A percentile compares a stretch with the other conserved stretches of the same genome.
These are phyloP conservation scores for Oxyteleia sp. DNA, from an alignment of 2,888 invertebrate species.

Conservation along the genomic window DNA sequence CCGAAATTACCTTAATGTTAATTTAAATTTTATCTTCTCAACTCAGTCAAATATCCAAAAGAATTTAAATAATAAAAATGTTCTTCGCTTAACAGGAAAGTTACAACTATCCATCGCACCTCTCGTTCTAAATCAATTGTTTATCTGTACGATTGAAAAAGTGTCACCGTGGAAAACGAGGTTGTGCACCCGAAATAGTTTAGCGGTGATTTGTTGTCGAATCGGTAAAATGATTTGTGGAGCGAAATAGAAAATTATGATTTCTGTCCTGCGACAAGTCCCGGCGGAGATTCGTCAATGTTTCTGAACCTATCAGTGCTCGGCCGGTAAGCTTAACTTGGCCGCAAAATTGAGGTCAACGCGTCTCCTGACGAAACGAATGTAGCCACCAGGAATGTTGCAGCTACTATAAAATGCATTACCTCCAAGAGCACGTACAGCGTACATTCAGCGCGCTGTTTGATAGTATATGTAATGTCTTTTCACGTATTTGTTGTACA, in stretches of 20 bases:
- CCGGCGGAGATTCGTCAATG: slow-evolving; percentile 52
- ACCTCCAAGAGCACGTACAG: too few species aligned
- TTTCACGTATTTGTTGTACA: slow-evolving; percentile 71
- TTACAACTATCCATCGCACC: too few species aligned
- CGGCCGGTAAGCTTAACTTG: too few species aligned
- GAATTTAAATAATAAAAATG: too few species aligned
- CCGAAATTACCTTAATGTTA: too few species aligned
- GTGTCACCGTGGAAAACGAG: not conserved
- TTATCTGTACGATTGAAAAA: not conserved
- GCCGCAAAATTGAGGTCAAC: too few species aligned
- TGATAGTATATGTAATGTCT: slow-evolving; percentile 72
- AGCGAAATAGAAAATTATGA: slow-evolving; percentile 43
- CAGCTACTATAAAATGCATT: too few species aligned
- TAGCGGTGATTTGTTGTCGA: slow-evolving; percentile 17
- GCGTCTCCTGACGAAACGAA: too few species aligned
- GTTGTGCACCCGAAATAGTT: not conserved
- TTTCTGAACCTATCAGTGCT: slow-evolving; percentile 61
- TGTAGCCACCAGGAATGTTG: too few species aligned
- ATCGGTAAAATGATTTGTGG: slow-evolving; percentile 32
- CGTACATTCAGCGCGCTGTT: slow-evolving; percentile 55
- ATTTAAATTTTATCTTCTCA: too few species aligned
- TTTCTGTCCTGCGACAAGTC: slow-evolving; percentile 35
- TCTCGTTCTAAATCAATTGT: not conserved
- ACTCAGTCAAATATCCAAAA: too few species aligned
- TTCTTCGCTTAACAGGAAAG: too few species aligned